Evolutionary conservation across 2,797 vertebrate species (phyloP), one percentile per base, ranked within the genome.

Genomic region (Pygocentrus nattereri): DNA sequence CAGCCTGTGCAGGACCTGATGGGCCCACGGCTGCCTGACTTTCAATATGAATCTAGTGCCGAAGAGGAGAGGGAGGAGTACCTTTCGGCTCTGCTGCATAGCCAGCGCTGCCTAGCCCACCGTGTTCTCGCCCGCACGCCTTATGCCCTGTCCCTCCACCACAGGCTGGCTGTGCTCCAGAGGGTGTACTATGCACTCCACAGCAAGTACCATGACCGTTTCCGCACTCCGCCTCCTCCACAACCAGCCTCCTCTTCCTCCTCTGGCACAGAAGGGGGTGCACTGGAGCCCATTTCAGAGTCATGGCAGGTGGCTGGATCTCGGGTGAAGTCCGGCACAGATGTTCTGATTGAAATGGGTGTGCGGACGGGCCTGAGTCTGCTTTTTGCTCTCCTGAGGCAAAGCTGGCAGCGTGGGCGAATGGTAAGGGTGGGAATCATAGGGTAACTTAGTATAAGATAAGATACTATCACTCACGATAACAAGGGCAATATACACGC

Each of bases 331-430:
- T 94, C 94, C 0, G 93, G 95, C 47, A 95, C 94, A 0, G 95
- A 96, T 25, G 95, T 95, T 82, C 90, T 96, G 76, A 95, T 96
- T 41, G 95, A 96, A 88, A 95, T 96, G 95, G 95, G 95, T 0
- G 95, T 96, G 76, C 91, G 95, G 82, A 96, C 95, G 2, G 95
- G 95, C 81, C 90, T 96, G 88, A 96, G 94, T 84, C 91, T 96
- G 50, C 94, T 96, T 61, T 95, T 96, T 69, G 94, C 95, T 0
- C 83, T 96, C 4, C 88, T 96, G 86, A 94, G 94, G 88, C 95
- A 96, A 88, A 95, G 95, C 91, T 95, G 95, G 95, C 92, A 92
- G 12, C 93, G 85, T 7, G 85, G 87, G 8, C 58, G 85, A 0
- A 21, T 68, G 65, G 65, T 68, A 68, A 68, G 65, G 4, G 34